Evolutionary conservation across 2,888 invertebrate genomes (phyloP), one percentile per base, ranked within the genome.

Genomic region (Cryptophagus acutangulus): DNA sequence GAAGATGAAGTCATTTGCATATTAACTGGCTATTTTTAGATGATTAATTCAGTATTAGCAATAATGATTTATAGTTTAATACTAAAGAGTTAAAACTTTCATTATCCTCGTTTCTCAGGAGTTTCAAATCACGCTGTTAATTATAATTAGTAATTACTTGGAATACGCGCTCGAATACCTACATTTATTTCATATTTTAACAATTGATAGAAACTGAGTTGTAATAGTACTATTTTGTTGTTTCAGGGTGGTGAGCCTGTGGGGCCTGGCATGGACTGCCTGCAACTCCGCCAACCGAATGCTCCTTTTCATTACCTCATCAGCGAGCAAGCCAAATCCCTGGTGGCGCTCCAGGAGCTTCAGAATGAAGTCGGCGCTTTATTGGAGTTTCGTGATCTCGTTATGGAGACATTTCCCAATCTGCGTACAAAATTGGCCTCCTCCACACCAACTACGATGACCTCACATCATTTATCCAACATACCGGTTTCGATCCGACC

Each of bases 401-500:
- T 90, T 78, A 88, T 90, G 81, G 89, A 89, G 79, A 87, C 89
- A 65, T 89, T 90, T 76, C 90, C 90, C 62, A 87, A 89, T 75
- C 80, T 90, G 69, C 84, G 88, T 68, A 83, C 83, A 67, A 90
- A 89, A 77, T 81, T 89, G 82, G 82, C 83, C 64, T 78, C 81
- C 58, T 76, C 79, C 62, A 73, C 66, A 42, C 59, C 66, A 36
- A 58, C 61, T 41, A 62, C 62, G 51, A 62, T 64, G 74, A 71
- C 66, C 63, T 72, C 67, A 62, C 25, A 49, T 59, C 48, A 58
- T 57, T 61, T 66, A 20, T 74, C 74, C 48, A 74, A 74, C 61
- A 78, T 78, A 61, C 75, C 76, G 38, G 74, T 78, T n/a, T 57
- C 58, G 16, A 56, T 60, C 29, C 35, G 59, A 40, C 66, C 73